A percentile compares a stretch with the other conserved stretches of the same genome.
Evolutionary conservation across 2,888 invertebrate genomes (phyloP).

Genomic region (Oxyscelio sp.): DNA sequence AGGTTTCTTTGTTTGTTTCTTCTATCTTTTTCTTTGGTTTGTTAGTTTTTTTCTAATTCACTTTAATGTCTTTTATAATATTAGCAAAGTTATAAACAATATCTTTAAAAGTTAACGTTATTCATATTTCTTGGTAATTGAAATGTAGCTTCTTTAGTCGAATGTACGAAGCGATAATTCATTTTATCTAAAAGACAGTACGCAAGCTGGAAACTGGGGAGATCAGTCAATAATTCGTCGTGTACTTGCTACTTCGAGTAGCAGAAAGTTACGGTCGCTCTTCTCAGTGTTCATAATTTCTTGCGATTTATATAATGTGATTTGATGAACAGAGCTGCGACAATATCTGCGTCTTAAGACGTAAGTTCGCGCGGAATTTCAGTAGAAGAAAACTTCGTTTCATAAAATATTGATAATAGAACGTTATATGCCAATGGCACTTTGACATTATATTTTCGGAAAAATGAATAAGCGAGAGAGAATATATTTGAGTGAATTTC

Average conservation of each 20-base stretch:
- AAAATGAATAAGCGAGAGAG: too few relatives aligned
- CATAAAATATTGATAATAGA: too few relatives aligned
- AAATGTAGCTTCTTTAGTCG: too few relatives aligned
- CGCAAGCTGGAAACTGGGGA: conserved; percentile 25
- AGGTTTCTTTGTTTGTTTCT: too few relatives aligned
- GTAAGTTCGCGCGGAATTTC: neutral
- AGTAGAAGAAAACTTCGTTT: too few relatives aligned
- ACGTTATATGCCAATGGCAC: too few relatives aligned
- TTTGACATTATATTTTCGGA: conserved; percentile 25
- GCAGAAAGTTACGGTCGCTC: neutral
- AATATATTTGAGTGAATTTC: too few relatives aligned
- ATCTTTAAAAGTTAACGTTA: neutral
- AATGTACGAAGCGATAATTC: neutral
- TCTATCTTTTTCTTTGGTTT: too few relatives aligned
- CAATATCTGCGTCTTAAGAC: conserved; percentile 3
- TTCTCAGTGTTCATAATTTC: conserved; percentile 10
- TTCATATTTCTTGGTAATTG: neutral
- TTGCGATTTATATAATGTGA: conserved; percentile 36
- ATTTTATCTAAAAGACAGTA: conserved; percentile 21
- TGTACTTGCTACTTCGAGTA: conserved; percentile 25
- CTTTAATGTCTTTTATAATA: too few relatives aligned
- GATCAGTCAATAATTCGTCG: conserved; percentile 22
- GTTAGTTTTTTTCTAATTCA: too few relatives aligned
- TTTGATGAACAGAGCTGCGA: conserved; percentile 33
- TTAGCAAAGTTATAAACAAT: neutral